Base-by-base conservation (phyloP, 2,888 invertebrate species). In the Nomada goodeniana region DNA sequence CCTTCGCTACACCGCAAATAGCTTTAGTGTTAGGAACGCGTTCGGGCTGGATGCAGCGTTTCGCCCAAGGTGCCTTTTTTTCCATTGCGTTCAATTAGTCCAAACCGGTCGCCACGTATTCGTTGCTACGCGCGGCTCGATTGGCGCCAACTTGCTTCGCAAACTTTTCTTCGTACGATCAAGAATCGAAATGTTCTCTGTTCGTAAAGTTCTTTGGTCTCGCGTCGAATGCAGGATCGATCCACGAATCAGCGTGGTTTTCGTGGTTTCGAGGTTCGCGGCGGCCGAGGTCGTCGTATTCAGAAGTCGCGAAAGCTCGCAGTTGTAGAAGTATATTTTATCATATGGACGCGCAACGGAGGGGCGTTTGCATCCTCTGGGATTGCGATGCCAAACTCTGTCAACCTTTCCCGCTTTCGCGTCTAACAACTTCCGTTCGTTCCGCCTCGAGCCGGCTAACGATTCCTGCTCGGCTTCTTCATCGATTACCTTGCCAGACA, bases 271-370 rank as follows among this genome's bases (percentile, higher is more conserved):
- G 47, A 18, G 2, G 70, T 23, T 47, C 15, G 42, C 42, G 15
- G 71, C 23, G 29, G 11, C 50, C 63, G 50, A 74, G 83, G 76
- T 79, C 64, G 81, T 79, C 78, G 76, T 79, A 86, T 85, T 86
- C 89, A 86, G 82, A 85, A 71, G 85, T 85, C 78, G 88, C 84
- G 65, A 86, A 87, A 85, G 75, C 83, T 87, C 82, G 72, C 67
- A 77, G 79, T 80, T 73, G 71, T 64, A 53, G 55, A 80, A 82
- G 82, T 83, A 88, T 88, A 88, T 89, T 90, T 89, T 86, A 26
- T 26, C 26, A 26, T 26, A 26, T 26, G 26, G 26, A 26, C 26
- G 26, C 59, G 53, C 47, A 11, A 11, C 55, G 42, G 20, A 29
- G 42, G 42, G 26, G 42, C 61, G 68, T 57, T 70, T 61, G 26